Evolutionary conservation across 1,140 invertebrate genomes (phyloP).

Genomic region (Caenorhabditis remanei): DNA sequence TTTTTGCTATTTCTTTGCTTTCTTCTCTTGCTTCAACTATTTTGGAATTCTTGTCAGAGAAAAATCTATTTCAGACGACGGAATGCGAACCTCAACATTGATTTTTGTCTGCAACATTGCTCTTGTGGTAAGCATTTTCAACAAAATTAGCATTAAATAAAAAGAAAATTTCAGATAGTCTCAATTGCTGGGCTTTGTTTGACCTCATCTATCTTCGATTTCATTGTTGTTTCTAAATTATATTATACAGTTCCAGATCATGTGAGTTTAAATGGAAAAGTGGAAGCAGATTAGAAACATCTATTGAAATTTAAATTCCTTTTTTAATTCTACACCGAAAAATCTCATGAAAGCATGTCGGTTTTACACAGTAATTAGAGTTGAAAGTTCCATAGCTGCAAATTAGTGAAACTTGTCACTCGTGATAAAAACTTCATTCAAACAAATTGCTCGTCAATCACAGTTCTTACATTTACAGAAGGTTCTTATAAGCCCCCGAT

Average conservation of each 20-base stretch:
- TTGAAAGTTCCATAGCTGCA: too few relatives aligned
- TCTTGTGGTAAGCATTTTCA: not conserved
- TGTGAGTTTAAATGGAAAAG: not conserved
- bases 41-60: not conserved
- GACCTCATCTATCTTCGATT: conserved; percentile 18
- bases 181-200: conserved; percentile 34
- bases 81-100: conserved; percentile 6
- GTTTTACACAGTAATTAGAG: too few relatives aligned
- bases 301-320: too few relatives aligned
- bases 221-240: conserved; percentile 23
- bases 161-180: not conserved
- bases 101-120: conserved; percentile 17
- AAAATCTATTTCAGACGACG: not conserved
- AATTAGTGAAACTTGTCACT: not conserved
- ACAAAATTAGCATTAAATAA: not conserved
- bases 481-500: not conserved
- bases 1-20: too few relatives aligned
- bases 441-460: not conserved
- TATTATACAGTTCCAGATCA: conserved; percentile 41
- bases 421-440: too few relatives aligned
- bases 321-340: too few relatives aligned
- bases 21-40: not conserved
- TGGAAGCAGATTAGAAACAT: too few relatives aligned
- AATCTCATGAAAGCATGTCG: too few relatives aligned
- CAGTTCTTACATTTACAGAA: not conserved